Conservation (phyloP, 2,113 vertebrate genomes). For the Rostratula benghalensis region DNA sequence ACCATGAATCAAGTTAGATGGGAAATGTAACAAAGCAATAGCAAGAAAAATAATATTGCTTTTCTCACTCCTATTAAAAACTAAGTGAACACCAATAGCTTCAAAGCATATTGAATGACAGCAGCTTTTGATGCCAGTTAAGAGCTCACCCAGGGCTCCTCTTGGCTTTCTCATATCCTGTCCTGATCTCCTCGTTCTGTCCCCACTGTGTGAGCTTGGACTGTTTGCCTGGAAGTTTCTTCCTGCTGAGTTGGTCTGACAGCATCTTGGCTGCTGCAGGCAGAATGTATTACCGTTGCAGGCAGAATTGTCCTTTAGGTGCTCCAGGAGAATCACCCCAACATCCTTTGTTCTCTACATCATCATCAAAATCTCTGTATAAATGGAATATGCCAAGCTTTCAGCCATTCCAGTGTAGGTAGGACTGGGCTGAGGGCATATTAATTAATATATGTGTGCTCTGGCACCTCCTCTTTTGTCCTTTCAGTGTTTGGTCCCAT, state of each 20-base stretch:
- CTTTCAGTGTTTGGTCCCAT: rapidly evolving
- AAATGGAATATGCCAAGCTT: neutral
- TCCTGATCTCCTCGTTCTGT: neutral
- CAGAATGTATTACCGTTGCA: neutral
- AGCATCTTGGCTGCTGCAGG: neutral
- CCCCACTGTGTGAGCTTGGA: neutral
- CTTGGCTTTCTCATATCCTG: neutral
- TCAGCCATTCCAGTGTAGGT: rapidly evolving
- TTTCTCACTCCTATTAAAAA: neutral
- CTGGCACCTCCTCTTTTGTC: neutral
- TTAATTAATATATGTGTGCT: rapidly evolving
- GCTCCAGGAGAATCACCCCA: neutral
- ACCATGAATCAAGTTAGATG: constrained; percentile 9
- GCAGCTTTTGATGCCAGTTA: neutral
- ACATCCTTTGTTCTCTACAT: neutral
- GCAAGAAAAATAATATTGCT: constrained; percentile 5
- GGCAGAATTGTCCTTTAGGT: neutral
- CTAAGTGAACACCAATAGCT: neutral
- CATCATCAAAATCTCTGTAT: rapidly evolving
- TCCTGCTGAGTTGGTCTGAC: rapidly evolving
- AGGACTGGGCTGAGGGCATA: neutral
- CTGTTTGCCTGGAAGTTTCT: neutral
- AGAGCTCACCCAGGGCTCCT: neutral
- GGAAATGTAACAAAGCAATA: constrained; percentile 11
- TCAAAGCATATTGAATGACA: neutral